A percentile compares a stretch with the other conserved stretches of the same genome.
These are phyloP conservation scores for Trypoxylus dichotomus DNA, from an alignment of 1,140 invertebrate genomes.

Conservation along the genomic window DNA sequence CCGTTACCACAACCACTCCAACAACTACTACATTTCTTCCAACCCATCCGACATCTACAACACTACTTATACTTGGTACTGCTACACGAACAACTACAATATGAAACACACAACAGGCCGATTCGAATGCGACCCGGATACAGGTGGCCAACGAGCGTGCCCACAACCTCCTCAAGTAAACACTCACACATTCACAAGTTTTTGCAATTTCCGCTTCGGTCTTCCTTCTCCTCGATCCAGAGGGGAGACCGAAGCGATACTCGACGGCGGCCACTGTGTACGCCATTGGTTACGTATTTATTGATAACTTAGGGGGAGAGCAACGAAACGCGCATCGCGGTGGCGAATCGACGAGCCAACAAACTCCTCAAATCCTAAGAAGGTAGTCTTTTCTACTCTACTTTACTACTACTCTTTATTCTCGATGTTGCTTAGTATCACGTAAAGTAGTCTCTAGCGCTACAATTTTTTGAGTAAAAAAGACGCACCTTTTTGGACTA, in stretches of 20 bases:
- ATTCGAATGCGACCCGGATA: conserved; percentile 78
- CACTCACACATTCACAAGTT: conserved; percentile 41
- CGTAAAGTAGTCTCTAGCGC: conserved; percentile 33
- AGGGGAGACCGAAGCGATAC: neutral
- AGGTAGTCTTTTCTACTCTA: conserved; percentile 48
- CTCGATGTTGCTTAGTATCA: conserved; percentile 48
- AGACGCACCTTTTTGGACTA: neutral
- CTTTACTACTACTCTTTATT: conserved; percentile 42
- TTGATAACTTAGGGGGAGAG: conserved; percentile 67
- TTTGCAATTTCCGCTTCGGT: neutral
- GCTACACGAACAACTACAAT: conserved; percentile 31
- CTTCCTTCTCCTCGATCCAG: neutral
- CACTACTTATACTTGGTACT: conserved; percentile 31
- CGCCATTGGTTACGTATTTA: conserved; percentile 42
- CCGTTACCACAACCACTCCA: conserved; percentile 35
- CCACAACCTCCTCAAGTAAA: conserved; percentile 80
- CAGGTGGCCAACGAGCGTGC: conserved; percentile 81
- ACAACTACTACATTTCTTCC: conserved; percentile 35
- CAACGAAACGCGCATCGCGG: conserved; percentile 79
- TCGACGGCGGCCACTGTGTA: neutral
- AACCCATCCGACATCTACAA: conserved; percentile 24
- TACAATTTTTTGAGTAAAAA: conserved; percentile 23
- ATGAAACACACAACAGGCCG: conserved; percentile 56
- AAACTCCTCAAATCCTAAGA: conserved; percentile 73
- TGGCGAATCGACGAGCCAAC: conserved; percentile 78